These are phyloP conservation scores for Papilio xuthus DNA, from an alignment of 1,140 invertebrate genomes.

Conservation along the genomic window DNA sequence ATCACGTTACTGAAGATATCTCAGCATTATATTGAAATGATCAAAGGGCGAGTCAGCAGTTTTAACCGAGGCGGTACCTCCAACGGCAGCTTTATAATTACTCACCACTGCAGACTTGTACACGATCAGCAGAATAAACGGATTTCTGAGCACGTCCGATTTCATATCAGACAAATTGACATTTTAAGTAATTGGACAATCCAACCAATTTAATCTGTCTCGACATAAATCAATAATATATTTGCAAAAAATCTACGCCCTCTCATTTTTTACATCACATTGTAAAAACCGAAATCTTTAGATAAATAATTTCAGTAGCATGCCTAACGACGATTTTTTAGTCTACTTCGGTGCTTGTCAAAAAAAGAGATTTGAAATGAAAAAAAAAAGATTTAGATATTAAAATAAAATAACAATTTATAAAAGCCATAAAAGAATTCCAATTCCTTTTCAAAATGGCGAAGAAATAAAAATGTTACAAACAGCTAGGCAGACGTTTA, in stretches of 20 bases:
- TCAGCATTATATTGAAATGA: not conserved
- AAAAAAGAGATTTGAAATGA: not conserved
- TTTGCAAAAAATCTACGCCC: not conserved
- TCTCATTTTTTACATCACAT: not conserved
- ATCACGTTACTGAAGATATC: not conserved
- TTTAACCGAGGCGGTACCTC: constrained; percentile 6
- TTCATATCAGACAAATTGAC: constrained; percentile 34
- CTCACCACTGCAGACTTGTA: constrained; percentile 24
- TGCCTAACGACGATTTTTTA: too few species aligned
- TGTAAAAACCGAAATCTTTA: not conserved
- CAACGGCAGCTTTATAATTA: constrained; percentile 34
- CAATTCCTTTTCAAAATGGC: constrained; percentile 19
- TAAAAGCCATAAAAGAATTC: not conserved
- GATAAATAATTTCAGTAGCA: not conserved
- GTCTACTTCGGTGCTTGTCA: too few species aligned
- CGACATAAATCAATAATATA: not conserved
- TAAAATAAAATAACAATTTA: not conserved
- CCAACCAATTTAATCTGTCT: constrained; percentile 1
- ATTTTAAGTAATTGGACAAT: constrained; percentile 38
- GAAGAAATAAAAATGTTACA: constrained; percentile 48
- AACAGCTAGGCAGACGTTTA: constrained; percentile 65
- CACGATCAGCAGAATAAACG: constrained; percentile 36
- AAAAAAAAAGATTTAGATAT: not conserved
- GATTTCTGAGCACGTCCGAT: constrained; percentile 33
- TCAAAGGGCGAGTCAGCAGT: constrained; percentile 4